Evolutionary conservation across 2,797 vertebrate genomes (phyloP), one percentile per base, ranked within the genome.

Genomic region (Channa striata): DNA sequence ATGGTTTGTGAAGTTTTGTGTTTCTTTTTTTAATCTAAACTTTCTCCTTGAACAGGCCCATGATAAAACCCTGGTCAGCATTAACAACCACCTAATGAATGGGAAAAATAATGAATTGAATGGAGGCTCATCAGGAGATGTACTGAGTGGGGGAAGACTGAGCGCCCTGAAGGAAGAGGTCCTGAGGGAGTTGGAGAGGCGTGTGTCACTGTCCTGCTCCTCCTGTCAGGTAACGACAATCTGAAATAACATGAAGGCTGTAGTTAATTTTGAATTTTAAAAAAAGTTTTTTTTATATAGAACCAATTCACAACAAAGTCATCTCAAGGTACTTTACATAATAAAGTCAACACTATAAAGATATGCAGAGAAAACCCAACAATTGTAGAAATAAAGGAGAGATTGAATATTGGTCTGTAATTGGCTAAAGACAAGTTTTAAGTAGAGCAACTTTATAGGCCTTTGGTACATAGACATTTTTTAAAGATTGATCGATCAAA

Each of bases 181-280:
- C 30, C 89, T 97, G 40, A 87, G 50, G 2, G 95, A 97, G 71
- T 69, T 97, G 82, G 96, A 99, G 82, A 92, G 37, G 16, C 92
- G 95, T 46, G 92, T 98, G 66, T 93, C 94, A 4, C 90, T 96
- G 56, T 93, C 95, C 11, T 98, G 97, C 52, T 93, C 95, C 0
- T 91, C 95, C 7, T 99, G 97, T 83, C 89, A 95, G 89, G 91
- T 93, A 87, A 11, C 33, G 4, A 20, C 39, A 3, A 51, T 47
- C 19, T 13, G 36, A 21, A 51, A 49, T 25, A 16, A 62, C 36
- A 34, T 2, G 2, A n/a, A 23, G 20, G 12, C 11, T 6, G 7
- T 7, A 19, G 13, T 14, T 8, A n/a, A 4, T 56, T 48, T 34
- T 8, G 8, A 20, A 21, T 21, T 4, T 25, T 16, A 14, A 39